A percentile compares a stretch with the other conserved stretches of the same genome.
These are phyloP conservation scores for Elachura formosa DNA, from an alignment of 2,113 vertebrate genomes.

Conservation along the genomic window DNA sequence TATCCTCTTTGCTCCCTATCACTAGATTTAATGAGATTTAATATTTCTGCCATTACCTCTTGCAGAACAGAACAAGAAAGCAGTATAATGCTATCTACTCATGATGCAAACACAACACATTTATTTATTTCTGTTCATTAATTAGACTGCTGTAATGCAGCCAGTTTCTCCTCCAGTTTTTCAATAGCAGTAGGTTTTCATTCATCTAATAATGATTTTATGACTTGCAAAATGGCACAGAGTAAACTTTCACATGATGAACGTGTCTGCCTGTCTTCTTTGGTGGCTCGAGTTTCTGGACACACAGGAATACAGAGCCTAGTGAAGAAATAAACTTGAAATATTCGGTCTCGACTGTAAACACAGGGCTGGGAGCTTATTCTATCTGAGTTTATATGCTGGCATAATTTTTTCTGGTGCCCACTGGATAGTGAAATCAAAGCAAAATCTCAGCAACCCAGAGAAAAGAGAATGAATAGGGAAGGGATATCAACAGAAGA, in stretches of 20 bases:
- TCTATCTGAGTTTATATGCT: neutral
- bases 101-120: neutral
- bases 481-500: neutral
- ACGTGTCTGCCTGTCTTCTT: neutral
- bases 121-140: constrained; percentile 53
- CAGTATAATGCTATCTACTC: neutral
- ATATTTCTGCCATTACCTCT: neutral
- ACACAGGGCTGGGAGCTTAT: neutral
- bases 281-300: constrained; percentile 22
- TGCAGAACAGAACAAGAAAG: constrained; percentile 12
- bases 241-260: constrained; percentile 2
- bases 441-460: neutral
- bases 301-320: neutral
- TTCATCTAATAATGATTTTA: constrained; percentile 42
- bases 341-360: neutral
- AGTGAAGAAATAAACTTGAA: constrained; percentile 18
- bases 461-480: neutral
- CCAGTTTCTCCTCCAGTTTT: constrained; percentile 17
- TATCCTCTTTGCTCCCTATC: neutral
- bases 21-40: neutral
- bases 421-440: neutral
- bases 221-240: neutral
- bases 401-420: neutral
- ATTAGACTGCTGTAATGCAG: constrained; percentile 32
- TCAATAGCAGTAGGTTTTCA: constrained; percentile 19